phyloP scores from a whole-genome alignment of 2,888 invertebrate genomes.

The Tuberolachnus salignus region DNA sequence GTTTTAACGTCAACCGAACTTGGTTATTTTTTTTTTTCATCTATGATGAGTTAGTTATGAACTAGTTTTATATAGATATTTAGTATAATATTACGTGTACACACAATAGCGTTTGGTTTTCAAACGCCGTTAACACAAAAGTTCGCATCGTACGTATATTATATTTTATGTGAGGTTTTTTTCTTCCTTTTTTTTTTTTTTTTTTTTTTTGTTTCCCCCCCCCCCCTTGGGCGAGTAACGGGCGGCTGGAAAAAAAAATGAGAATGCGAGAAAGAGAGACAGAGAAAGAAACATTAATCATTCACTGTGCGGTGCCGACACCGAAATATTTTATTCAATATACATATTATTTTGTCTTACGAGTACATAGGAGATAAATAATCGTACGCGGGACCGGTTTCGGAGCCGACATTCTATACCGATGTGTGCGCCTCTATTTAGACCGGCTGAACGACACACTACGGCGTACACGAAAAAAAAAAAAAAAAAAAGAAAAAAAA shows the following conservation, averaged over 20 bases:
- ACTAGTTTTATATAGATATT: no score
- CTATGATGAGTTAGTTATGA: no score
- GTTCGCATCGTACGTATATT: no score
- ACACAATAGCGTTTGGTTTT: no score
- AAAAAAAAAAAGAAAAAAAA: no score
- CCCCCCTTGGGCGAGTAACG: no score
- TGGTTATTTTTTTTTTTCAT: no score
- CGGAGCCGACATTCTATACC: not conserved
- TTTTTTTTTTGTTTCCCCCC: no score
- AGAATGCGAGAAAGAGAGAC: not conserved
- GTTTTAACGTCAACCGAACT: no score
- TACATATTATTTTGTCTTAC: not conserved
- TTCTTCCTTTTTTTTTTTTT: not conserved
- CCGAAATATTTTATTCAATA: slow-evolving; percentile 24
- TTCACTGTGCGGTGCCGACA: not conserved
- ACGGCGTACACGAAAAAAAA: not conserved
- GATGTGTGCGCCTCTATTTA: not conserved
- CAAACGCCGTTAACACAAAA: no score
- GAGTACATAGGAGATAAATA: not conserved
- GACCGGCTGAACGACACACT: not conserved
- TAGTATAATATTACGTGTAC: no score
- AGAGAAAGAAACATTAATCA: not conserved
- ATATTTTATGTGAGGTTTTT: not conserved
- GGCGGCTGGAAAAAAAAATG: no score
- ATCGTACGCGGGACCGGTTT: slow-evolving; percentile 9